Percentiles rank a stretch among this genome's conserved stretches.
phyloP scores from a whole-genome alignment of 2,113 vertebrate species.

The Sitta europaea region DNA sequence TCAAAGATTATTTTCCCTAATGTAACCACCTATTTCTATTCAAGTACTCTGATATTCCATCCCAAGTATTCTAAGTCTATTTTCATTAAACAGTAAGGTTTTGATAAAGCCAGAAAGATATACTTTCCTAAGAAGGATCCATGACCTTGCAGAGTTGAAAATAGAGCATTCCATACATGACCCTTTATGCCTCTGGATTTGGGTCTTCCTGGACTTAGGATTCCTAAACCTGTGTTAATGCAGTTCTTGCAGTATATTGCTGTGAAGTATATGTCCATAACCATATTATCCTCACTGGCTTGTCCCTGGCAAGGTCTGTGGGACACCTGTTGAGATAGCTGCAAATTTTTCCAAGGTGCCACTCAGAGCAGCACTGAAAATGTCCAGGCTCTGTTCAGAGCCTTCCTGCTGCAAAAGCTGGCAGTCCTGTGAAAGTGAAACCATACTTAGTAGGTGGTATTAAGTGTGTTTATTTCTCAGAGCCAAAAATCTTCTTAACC shows the following conservation, averaged over 20 bases:
- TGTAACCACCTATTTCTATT: not conserved
- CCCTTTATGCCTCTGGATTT: not conserved
- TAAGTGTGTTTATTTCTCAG: constrained; percentile 1
- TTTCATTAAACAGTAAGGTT: not conserved
- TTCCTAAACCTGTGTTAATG: not conserved
- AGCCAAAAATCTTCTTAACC: constrained; percentile 7
- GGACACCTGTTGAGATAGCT: not conserved
- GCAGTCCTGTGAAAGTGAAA: not conserved
- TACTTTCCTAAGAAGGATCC: not conserved
- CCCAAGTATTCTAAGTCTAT: not conserved
- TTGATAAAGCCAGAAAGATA: not conserved
- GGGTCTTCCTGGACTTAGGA: not conserved
- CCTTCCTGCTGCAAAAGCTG: not conserved
- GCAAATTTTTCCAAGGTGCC: not conserved
- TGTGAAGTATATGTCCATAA: not conserved
- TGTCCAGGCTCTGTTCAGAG: not conserved
- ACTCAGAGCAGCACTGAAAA: not conserved
- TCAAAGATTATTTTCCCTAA: not conserved
- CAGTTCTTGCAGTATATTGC: not conserved
- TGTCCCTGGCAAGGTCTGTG: not conserved
- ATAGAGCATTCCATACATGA: not conserved
- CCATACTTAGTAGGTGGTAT: not conserved
- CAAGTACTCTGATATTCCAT: not conserved
- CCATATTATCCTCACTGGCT: not conserved
- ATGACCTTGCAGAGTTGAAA: not conserved